A percentile compares a stretch with the other conserved stretches of the same genome.
phyloP scores from a whole-genome alignment of 2,888 invertebrate species.

The Phragmatobia fuliginosa region DNA sequence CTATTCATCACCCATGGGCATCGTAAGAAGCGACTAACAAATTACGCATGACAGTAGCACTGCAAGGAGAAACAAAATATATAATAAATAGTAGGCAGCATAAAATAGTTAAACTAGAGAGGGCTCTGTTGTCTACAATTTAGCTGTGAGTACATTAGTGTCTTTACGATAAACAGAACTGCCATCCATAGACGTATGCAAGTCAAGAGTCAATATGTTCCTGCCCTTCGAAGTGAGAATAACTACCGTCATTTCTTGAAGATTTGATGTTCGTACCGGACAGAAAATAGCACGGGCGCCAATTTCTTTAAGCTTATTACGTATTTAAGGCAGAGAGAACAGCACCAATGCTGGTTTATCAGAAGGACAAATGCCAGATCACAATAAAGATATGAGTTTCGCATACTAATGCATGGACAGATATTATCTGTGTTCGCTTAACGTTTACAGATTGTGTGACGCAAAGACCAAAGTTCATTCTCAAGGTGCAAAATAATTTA shows the following conservation, averaged over 20 bases:
- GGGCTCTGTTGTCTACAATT: too few species aligned
- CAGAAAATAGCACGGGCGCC: background rate
- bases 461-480: slow-evolving; percentile 8
- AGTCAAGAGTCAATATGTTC: background rate
- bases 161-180: too few species aligned
- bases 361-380: background rate
- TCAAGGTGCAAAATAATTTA: background rate
- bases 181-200: too few species aligned
- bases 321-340: background rate
- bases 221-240: background rate
- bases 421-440: background rate
- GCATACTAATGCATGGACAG: background rate
- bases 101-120: too few species aligned
- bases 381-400: background rate
- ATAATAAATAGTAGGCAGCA: too few species aligned
- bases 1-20: too few species aligned
- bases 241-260: background rate
- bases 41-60: too few species aligned
- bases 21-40: too few species aligned
- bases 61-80: too few species aligned
- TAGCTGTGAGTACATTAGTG: too few species aligned
- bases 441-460: background rate
- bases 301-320: too few species aligned
- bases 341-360: background rate
- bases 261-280: background rate